Evolutionary conservation across 2,888 invertebrate genomes (phyloP), one percentile per base, ranked within the genome.

Genomic region (Melitaea athalia): DNA sequence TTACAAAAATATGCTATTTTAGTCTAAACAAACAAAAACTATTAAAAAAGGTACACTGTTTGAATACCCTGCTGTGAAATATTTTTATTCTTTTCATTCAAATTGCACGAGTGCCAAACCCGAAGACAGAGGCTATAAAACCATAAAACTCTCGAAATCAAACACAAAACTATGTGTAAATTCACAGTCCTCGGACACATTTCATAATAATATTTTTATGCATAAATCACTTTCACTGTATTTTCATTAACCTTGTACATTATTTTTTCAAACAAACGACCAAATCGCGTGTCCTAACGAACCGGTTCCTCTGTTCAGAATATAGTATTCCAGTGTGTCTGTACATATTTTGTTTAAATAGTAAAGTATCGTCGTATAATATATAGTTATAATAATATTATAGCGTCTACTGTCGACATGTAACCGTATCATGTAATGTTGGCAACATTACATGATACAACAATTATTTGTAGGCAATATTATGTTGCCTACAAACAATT

Each of bases 211-310:
- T 52, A 10, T n/a, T 33, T 55, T 55, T 55, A 33, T n/a, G 55
- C 55, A 55, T 31, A 55, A 52, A 52, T 52, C 52, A 38, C 55
- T 38, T 38, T 55, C n/a, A 55, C 55, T 55, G 33, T 12, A 38
- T 52, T 24, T 38, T 55, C 55, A 55, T 55, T 55, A 55, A 38
- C 38, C 55, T 33, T 55, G 8, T 55, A 63, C 42, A 43, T 53
- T 61, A 38, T 38, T 63, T 53, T 53, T 53, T 53, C 38, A 47
- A 57, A 50, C 42, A 65, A 72, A 72, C 68, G 67, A 65, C 31
- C 53, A 57, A 57, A 72, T 72, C 65, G 70, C 72, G 72, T 72
- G 70, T n/a, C 17, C 47, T 50, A 65, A 24, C 15, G 15, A 65
- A 52, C 62, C 62, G 45, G 31, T 17, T 63, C 60, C 17, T 68